Evolutionary conservation across 2,113 vertebrate species (phyloP), one percentile per base, ranked within the genome.

Genomic region (Paracanthobrama guichenoti): DNA sequence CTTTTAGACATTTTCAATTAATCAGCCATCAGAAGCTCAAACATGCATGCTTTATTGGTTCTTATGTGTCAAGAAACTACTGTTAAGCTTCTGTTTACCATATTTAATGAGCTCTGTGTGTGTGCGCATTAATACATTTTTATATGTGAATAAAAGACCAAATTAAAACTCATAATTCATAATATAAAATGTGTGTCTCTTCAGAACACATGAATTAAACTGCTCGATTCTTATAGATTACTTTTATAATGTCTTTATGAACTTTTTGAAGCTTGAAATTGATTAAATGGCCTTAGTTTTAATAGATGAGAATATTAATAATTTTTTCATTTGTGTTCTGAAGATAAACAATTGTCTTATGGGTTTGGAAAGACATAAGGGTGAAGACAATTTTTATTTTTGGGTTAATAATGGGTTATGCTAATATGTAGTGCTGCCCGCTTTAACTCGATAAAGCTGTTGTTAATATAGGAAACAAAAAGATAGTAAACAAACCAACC

Each of bases 401-500:
- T 35, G 7, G 28, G 3, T 35, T 39, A 6, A 39, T 39, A 39
- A 39, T 39, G 5, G 48, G 48, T 50, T 50, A 39, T 39, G 14
- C 12, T 28, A 6, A 60, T 8, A 62, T 74, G 1, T 22, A 57
- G 16, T 16, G 0, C n/a, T 35, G 46, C 4, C 53, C 50, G 42
- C 75, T 20, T 59, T 13, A 12, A 16, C 14, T 42, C 66, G 1
- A 16, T 16, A 16, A n/a, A 42, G 35, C 67, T 22, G 67, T 39
- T 39, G 31, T 39, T 71, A 71, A n/a, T 5, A 42, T 20, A 74
- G n/a, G 3, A 48, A 44, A 73, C 71, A 62, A 53, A 4, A 44
- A 3, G 9, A 10, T 16, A 24, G 16, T 13, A 28, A 55, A 39
- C 55, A 24, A 42, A 87, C 92, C 94, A 92, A 98, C 98, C 94